Evolutionary conservation across 2,888 invertebrate genomes (phyloP), one percentile per base, ranked within the genome.

Genomic region (Corbicula japonica): DNA sequence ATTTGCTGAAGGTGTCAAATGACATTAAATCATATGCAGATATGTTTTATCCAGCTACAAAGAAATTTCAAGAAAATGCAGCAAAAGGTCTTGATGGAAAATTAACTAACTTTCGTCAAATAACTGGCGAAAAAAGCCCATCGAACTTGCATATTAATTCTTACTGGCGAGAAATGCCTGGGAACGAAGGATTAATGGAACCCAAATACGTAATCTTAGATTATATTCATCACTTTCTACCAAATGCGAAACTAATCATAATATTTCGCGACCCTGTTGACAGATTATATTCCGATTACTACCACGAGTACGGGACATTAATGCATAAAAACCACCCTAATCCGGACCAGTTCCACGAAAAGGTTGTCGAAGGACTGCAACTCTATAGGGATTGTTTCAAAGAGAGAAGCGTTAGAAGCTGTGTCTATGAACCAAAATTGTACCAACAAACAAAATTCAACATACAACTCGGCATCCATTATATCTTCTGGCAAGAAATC

Each of bases 261-360:
- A 62, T 61, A 44, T 71, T 71, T 34, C 35, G 73, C 18, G 62
- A 73, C 41, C 73, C 73, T 3, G 58, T 73, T 8, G 65, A 73
- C 21, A 73, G 73, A 60, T 38, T 80, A 44, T 80, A 76, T 34
- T 80, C 80, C 15, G 74, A 80, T n/a, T 80, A 80, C 44, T 62
- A 66, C 44, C 66, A 73, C 6, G 35, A 54, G 50, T 74, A 44
- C 3, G 68, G 75, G 46, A 62, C 30, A n/a, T n/a, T 54, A n/a
- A 66, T 30, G 41, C 23, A 32, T 6, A 0, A 15, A 18, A 41
- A 61, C 26, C 2, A 32, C 5, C 52, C 74, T 21, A 26, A 41
- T 32, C 73, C 70, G 0, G 34, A 74, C 26, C 65, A 80, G 18
- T 80, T 80, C 38, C 80, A 80, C 35, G 28, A 44, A 1, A 46